phyloP scores from a whole-genome alignment of 2,888 invertebrate species.

The Mimachlamys varia region DNA sequence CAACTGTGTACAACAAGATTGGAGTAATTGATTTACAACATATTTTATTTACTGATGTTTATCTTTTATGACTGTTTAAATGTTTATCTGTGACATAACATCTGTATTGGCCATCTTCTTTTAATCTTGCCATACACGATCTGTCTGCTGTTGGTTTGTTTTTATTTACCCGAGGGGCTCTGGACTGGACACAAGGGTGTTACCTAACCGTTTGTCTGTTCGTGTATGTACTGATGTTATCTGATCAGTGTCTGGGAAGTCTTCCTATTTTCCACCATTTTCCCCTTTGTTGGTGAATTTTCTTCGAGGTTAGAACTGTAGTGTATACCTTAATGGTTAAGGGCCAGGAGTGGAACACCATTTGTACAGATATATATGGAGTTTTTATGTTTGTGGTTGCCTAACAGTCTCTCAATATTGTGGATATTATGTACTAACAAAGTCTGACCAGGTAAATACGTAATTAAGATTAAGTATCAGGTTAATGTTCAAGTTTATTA shows the following conservation, averaged over 20 bases:
- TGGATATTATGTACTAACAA: background rate
- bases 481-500: too few species aligned
- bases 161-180: background rate
- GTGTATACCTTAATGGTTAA: background rate
- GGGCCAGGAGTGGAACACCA: background rate
- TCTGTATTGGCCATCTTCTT: conserved; percentile 2
- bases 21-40: background rate
- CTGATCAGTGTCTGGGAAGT: conserved; percentile 8
- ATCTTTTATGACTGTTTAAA: conserved; percentile 16
- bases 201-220: conserved; percentile 9
- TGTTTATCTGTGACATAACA: conserved; percentile 27
- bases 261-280: background rate
- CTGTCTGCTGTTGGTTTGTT: background rate
- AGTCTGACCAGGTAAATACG: background rate
- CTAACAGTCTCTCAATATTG: background rate
- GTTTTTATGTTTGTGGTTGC: background rate
- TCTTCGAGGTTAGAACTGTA: background rate
- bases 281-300: conserved; percentile 1
- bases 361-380: background rate
- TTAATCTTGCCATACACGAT: background rate
- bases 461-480: background rate
- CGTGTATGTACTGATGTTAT: background rate
- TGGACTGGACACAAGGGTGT: background rate
- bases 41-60: background rate
- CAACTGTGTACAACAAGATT: background rate